Base-by-base conservation (phyloP, 1,140 invertebrate genomes). In the Drosophila trapezifrons region DNA sequence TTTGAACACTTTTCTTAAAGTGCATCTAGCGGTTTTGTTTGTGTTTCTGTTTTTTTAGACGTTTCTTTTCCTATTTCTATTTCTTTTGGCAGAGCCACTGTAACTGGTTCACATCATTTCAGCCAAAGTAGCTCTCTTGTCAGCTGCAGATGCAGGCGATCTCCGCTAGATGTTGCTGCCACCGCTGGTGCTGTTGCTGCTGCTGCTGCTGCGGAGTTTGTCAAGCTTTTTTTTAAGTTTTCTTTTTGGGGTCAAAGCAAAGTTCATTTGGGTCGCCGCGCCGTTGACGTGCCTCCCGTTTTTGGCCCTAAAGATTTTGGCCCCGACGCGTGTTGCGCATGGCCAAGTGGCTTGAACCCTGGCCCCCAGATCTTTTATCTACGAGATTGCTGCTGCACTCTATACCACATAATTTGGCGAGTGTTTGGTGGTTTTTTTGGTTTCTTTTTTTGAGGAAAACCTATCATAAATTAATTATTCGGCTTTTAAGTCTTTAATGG, bases 81-180 rank as follows among this genome's bases (percentile, higher is more conserved):
- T 43, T 27, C 65, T 43, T 67, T 65, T 25, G 58, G 59, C 58
- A 67, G 71, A 77, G 74, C 63, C 79, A 75, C 64, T 82, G 64
- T 86, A 87, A 87, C 83, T 87, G 83, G 83, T 87, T 89, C 83
- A 87, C 83, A 87, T 87, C 83, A 87, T 87, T 86, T 87, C 70
- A 66, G 62, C 76, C 81, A 86, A 83, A 86, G 83, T 79, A 79
- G 76, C 54, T 58, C 47, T 66, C 65, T 86, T 84, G 80, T 84
- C 80, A 83, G 82, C 57, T 78, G 62, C 66, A 85, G 74, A 80
- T 73, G 71, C 56, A 47, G 52, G 35, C 71, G 81, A 84, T 84
- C 78, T 85, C 70, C 42, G 45, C 66, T 85, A 17, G 58, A 37
- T 74, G 27, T 63, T 52, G 35, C 37, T 29, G 62, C 20, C 37